Conservation (phyloP, 2,113 vertebrate species). For the Burhinus oedicnemus region DNA sequence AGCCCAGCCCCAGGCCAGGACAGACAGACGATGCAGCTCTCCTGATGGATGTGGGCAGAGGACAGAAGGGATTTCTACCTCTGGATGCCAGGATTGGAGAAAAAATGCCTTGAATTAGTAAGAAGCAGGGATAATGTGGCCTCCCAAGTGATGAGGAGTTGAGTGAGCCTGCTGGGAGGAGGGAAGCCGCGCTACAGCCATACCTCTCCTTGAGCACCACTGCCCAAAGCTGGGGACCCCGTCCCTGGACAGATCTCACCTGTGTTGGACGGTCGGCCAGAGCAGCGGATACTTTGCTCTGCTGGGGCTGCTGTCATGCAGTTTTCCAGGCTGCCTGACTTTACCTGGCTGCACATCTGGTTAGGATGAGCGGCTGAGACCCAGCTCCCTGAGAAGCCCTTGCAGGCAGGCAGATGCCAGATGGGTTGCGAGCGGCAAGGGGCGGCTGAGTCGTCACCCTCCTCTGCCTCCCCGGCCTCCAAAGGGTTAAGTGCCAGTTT, state of each 20-base stretch:
- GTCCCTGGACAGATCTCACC: neutral
- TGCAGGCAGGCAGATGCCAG: neutral
- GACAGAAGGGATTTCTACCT: neutral
- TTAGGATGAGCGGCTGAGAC: neutral
- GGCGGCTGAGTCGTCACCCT: neutral
- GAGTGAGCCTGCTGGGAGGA: neutral
- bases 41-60: neutral
- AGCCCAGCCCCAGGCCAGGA: neutral
- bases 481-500: slow-evolving; percentile 62
- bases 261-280: rapidly evolving
- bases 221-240: neutral
- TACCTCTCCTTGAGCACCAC: neutral
- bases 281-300: neutral
- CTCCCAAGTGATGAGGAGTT: neutral
- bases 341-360: neutral
- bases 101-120: neutral
- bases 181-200: rapidly evolving
- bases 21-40: neutral
- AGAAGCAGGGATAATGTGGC: neutral
- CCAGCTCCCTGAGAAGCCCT: neutral
- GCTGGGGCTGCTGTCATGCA: neutral
- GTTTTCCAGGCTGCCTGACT: neutral
- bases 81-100: neutral
- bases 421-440: neutral
- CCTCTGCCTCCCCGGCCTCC: neutral